phyloP scores from a whole-genome alignment of 2,888 invertebrate genomes.

The Scaptomyza flava region DNA sequence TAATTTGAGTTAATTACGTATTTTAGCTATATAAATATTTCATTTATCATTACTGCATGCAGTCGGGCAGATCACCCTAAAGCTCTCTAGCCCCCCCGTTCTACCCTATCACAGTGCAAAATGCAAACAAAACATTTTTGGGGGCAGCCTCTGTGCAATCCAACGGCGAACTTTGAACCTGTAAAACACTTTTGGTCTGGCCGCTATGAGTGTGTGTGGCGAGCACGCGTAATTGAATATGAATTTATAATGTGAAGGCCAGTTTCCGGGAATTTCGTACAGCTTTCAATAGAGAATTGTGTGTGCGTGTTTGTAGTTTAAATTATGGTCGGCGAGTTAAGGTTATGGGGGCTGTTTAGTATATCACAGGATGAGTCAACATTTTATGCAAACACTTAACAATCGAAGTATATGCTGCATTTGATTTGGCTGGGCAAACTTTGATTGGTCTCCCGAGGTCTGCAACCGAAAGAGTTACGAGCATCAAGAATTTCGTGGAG shows the following conservation, averaged over 20 bases:
- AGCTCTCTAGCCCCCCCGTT: background rate
- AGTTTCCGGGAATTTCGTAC: slow-evolving; percentile 5
- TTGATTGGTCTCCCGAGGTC: slow-evolving; percentile 22
- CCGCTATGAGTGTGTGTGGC: slow-evolving; percentile 12
- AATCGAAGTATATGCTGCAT: slow-evolving; percentile 46
- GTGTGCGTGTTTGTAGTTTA: slow-evolving; percentile 18
- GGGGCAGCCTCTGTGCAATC: slow-evolving; percentile 7
- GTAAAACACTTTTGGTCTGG: slow-evolving; percentile 1
- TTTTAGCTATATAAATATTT: slow-evolving; percentile 79
- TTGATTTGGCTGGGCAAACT: slow-evolving; percentile 10
- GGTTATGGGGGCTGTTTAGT: background rate
- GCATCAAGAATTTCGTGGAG: background rate
- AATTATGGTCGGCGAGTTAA: slow-evolving; percentile 8
- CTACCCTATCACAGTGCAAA: slow-evolving; percentile 1
- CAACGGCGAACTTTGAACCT: slow-evolving; percentile 34
- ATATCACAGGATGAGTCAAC: slow-evolving; percentile 4
- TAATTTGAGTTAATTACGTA: slow-evolving; percentile 77
- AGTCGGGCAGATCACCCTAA: slow-evolving; percentile 15
- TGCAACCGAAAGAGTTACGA: background rate
- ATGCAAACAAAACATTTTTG: slow-evolving; percentile 35
- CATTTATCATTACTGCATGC: slow-evolving; percentile 70
- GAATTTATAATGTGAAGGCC: slow-evolving; percentile 65
- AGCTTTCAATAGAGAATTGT: slow-evolving; percentile 13
- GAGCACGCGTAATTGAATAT: slow-evolving; percentile 74
- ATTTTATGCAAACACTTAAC: slow-evolving; percentile 48